Evolutionary conservation across 2,888 invertebrate genomes (phyloP), one percentile per base, ranked within the genome.

Genomic region (Druceiella hillmani): DNA sequence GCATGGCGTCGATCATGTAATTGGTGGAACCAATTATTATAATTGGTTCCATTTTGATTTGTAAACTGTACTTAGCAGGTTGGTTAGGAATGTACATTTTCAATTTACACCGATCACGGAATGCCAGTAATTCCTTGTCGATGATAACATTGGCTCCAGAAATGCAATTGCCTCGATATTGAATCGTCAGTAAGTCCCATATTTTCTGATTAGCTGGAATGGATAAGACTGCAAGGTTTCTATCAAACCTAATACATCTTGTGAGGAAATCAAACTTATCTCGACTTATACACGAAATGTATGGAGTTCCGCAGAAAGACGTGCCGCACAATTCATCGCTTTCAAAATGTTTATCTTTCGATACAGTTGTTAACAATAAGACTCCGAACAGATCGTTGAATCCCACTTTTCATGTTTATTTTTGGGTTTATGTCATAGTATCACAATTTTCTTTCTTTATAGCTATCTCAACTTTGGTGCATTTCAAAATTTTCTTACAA

Each of bases 31-130:
- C n/a, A n/a, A n/a, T n/a, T n/a, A n/a, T n/a, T n/a, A n/a, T n/a
- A n/a, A n/a, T n/a, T n/a, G n/a, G n/a, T n/a, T n/a, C n/a, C 37
- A 51, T 47, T 22, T 52, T 31, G 12, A 56, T 46, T 49, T 58
- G 57, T 15, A 59, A 35, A 3, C 57, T 59, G 40, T 58, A 58
- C 40, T 42, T 44, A 32, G 17, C 15, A 9, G 44, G 39, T 25
- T 44, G 41, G 11, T 38, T n/a, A 2, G 39, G 37, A 6, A 42
- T 42, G 6, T 40, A 42, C 25, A 44, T 42, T 3, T 40, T 14
- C 25, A 44, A 44, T 2, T 25, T 17, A 1, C 38, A 41, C n/a
- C 43, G 14, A 7, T 36, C 43, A 6, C 43, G 13, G 13, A 43
- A 43, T 12, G 14, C 14, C 32, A 32, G 32, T 10, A 32, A 32